Conservation (phyloP, 2,888 invertebrate genomes). For the Himalopsyche tibetana region DNA sequence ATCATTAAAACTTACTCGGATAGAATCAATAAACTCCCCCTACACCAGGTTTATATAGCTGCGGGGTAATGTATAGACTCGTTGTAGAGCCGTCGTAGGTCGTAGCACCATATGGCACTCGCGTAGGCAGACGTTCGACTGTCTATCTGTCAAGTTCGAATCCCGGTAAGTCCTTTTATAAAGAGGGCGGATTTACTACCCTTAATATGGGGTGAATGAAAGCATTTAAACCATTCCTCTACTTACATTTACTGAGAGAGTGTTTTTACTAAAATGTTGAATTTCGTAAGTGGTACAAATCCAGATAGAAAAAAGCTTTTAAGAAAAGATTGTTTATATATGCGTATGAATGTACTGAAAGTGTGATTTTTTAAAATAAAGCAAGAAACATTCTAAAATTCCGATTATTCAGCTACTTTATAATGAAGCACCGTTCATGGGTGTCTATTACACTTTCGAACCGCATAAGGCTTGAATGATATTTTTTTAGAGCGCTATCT, state of each 20-base stretch:
- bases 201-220: conserved; percentile 22
- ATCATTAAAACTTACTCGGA: too few relatives aligned
- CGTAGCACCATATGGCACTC: conserved; percentile 36
- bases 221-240: conserved; percentile 35
- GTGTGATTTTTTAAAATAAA: too few relatives aligned
- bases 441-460: too few relatives aligned
- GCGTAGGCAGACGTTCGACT: conserved; percentile 13
- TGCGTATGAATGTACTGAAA: too few relatives aligned
- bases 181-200: conserved; percentile 30
- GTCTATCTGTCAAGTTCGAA: conserved; percentile 43
- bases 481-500: too few relatives aligned
- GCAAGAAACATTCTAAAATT: too few relatives aligned
- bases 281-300: background rate
- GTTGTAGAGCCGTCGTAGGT: conserved; percentile 22
- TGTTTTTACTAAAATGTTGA: background rate
- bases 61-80: background rate
- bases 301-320: too few relatives aligned
- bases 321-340: too few relatives aligned
- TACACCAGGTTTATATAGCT: background rate
- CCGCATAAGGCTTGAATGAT: too few relatives aligned
- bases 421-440: too few relatives aligned
- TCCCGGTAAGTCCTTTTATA: conserved; percentile 20
- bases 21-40: conserved; percentile 17
- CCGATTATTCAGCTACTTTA: too few relatives aligned
- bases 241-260: background rate